phyloP scores from a whole-genome alignment of 2,888 invertebrate genomes.

The Melinopterus prodromus region DNA sequence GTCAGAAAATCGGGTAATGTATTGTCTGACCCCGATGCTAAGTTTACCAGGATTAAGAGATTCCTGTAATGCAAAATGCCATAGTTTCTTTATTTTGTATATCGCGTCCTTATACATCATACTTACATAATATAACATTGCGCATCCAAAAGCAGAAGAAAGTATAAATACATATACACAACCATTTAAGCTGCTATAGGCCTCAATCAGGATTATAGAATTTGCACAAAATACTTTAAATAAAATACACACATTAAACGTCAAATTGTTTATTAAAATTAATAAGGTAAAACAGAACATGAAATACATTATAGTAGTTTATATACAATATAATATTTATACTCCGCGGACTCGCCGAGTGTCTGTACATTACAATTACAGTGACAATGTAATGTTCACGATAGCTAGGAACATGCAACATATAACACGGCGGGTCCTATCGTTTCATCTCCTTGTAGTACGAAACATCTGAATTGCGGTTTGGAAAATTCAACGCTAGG shows the following conservation, averaged over 20 bases:
- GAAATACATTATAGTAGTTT: slow-evolving; percentile 60
- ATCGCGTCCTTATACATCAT: too few species aligned
- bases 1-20: too few species aligned
- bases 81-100: too few species aligned
- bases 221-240: not conserved
- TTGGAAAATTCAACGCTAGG: slow-evolving; percentile 10
- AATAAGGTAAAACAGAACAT: slow-evolving; percentile 63
- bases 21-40: too few species aligned
- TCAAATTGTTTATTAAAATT: slow-evolving; percentile 63
- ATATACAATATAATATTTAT: slow-evolving; percentile 58
- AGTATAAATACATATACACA: too few species aligned
- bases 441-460: not conserved
- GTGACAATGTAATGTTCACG: slow-evolving; percentile 59
- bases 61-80: too few species aligned
- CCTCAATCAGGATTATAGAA: too few species aligned
- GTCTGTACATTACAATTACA: slow-evolving; percentile 50
- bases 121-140: too few species aligned
- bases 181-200: too few species aligned
- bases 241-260: slow-evolving; percentile 51
- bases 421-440: slow-evolving; percentile 9
- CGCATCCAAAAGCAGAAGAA: too few species aligned
- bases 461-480: slow-evolving; percentile 25
- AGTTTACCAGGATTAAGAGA: too few species aligned
- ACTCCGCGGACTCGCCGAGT: slow-evolving; percentile 51
- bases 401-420: slow-evolving; percentile 51